Evolutionary conservation across 2,797 vertebrate species (phyloP).

Genomic region (Holocentrus rufus): DNA sequence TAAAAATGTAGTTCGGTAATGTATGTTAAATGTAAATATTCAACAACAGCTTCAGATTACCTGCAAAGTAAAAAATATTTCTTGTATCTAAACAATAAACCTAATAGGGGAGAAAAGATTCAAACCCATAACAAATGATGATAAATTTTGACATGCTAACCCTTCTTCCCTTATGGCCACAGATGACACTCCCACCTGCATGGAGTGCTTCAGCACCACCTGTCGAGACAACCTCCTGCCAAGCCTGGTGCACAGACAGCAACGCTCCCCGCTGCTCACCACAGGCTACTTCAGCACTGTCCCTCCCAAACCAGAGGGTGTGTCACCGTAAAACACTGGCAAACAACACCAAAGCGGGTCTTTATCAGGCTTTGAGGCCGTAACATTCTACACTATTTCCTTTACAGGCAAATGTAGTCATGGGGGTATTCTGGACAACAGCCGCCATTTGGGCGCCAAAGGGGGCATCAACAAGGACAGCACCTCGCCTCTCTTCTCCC

Average conservation of each 20-base stretch:
- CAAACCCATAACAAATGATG: too few species aligned
- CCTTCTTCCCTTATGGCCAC: constrained; percentile 4
- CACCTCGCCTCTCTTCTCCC: constrained; percentile 85
- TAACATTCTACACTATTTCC: not conserved
- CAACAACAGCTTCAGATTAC: too few species aligned
- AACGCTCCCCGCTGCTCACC: constrained; percentile 78
- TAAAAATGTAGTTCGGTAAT: too few species aligned
- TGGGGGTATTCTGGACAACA: constrained; percentile 86
- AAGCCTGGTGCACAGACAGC: constrained; percentile 49
- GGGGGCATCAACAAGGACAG: constrained; percentile 93
- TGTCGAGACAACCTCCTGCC: constrained; percentile 84
- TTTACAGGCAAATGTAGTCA: constrained; percentile 90
- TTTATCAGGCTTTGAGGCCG: not conserved
- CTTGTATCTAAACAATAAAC: not conserved
- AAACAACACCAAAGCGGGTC: not conserved
- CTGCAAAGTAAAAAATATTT: too few species aligned
- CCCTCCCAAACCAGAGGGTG: constrained; percentile 86
- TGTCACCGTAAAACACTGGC: not conserved
- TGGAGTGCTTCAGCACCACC: constrained; percentile 83
- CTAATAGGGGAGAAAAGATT: not conserved
- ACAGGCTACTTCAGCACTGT: constrained; percentile 86
- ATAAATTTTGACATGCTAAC: not conserved
- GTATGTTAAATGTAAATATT: too few species aligned
- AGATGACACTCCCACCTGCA: constrained; percentile 83
- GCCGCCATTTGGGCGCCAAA: constrained; percentile 78